phyloP scores from a whole-genome alignment of 2,888 invertebrate species.

The Tuberolachnus salignus region DNA sequence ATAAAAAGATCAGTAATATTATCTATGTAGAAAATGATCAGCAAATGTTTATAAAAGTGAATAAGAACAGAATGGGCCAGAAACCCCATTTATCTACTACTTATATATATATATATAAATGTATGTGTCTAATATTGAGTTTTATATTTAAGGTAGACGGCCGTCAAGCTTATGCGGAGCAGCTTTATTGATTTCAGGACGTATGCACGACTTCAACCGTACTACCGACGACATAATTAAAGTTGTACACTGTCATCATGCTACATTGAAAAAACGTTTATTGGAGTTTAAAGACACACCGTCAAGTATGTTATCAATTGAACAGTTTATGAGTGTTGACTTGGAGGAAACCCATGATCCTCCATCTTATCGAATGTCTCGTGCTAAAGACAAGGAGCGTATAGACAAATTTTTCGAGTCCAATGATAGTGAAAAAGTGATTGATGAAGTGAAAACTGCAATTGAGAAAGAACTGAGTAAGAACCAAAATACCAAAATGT shows the following conservation, averaged over 20 bases:
- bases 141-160: slow-evolving; percentile 76
- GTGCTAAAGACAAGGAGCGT: slow-evolving; percentile 85
- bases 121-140: neutral
- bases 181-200: slow-evolving; percentile 90
- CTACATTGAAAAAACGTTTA: slow-evolving; percentile 85
- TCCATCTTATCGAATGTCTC: slow-evolving; percentile 89
- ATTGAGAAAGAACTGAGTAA: slow-evolving; percentile 57
- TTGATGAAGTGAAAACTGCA: slow-evolving; percentile 53
- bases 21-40: too few relatives aligned
- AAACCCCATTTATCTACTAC: too few relatives aligned
- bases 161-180: slow-evolving; percentile 98
- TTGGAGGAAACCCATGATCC: slow-evolving; percentile 96
- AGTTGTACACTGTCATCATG: slow-evolving; percentile 94
- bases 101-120: too few relatives aligned
- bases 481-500: slow-evolving; percentile 48
- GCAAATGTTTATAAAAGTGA: too few relatives aligned
- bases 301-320: slow-evolving; percentile 89
- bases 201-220: slow-evolving; percentile 89
- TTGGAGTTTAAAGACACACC: slow-evolving; percentile 97
- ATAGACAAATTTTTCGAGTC: slow-evolving; percentile 72
- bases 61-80: too few relatives aligned
- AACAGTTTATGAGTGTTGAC: slow-evolving; percentile 96
- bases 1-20: too few relatives aligned
- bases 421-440: slow-evolving; percentile 55
- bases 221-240: slow-evolving; percentile 86